These are phyloP conservation scores for Pycnonotus jocosus DNA, from an alignment of 2,113 vertebrate genomes.

Conservation along the genomic window DNA sequence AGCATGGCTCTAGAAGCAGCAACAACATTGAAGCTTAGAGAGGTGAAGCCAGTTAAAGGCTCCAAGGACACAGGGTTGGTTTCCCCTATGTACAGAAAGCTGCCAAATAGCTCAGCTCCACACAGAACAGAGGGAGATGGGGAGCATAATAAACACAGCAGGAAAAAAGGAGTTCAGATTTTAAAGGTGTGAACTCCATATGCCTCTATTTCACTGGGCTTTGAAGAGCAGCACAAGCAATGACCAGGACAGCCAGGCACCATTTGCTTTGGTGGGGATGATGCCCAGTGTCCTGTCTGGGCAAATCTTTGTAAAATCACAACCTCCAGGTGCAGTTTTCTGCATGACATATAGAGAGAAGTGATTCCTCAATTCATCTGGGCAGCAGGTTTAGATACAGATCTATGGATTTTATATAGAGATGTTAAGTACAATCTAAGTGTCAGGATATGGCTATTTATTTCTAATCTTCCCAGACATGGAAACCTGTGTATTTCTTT, in stretches of 20 bases:
- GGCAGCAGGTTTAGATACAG: neutral
- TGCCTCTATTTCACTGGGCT: neutral
- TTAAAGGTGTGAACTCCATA: neutral
- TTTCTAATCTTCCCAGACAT: neutral
- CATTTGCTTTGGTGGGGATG: neutral
- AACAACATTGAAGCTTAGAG: neutral
- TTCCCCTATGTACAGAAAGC: neutral
- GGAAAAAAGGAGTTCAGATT: neutral
- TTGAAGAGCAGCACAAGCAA: neutral
- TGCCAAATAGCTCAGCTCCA: neutral
- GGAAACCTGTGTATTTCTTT: neutral
- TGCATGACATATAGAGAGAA: neutral
- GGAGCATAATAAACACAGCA: neutral
- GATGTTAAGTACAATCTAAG: neutral
- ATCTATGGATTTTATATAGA: neutral
- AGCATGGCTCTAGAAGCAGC: neutral
- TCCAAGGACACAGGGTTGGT: neutral
- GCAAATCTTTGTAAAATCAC: neutral
- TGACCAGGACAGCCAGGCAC: neutral
- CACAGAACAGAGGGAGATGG: neutral
- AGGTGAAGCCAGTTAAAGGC: neutral
- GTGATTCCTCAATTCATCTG: neutral
- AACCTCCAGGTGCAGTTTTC: neutral
- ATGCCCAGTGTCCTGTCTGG: neutral
- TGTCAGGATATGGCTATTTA: slow-evolving; percentile 8